Evolutionary conservation across 64 coral and sea anemone species (phyloP), one percentile per base, ranked within the genome.

Genomic region (Pocillopora verrucosa): DNA sequence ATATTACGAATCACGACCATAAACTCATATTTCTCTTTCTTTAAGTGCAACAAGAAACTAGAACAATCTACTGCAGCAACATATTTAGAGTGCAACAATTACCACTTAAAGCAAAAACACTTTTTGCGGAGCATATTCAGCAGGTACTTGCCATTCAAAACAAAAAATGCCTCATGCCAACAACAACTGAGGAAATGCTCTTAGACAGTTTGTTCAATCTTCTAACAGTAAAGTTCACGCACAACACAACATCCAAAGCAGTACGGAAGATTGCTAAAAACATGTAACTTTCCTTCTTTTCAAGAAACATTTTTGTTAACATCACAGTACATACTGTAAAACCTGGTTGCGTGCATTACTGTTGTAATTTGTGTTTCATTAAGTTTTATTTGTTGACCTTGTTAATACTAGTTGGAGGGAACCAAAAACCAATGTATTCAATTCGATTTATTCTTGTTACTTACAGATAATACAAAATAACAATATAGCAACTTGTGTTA

Each of bases 111-210:
- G 72, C 89, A 83, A 83, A 91, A 84, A 84, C 89, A 65, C 78
- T 91, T 13, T 91, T 91, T 91, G 80, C 84, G 16, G 89, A 91
- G 68, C 45, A 69, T 30, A 91, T 91, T 83, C 84, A 84, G 80
- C 78, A 91, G 11, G 65, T 84, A 75, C 70, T 91, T 62, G 63
- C 51, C 57, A 60, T 91, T 84, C 79, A 83, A 76, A 67, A 64
- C 72, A 16, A 83, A 86, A 73, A 91, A 56, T 77, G 20, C 56
- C 58, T 76, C 13, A 12, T 65, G 36, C 58, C 89, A 84, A 91
- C 56, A 76, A 35, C 86, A 76, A 91, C 89, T 83, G 77, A 80
- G 78, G 78, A 90, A 58, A 82, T 70, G 9, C 36, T 82, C 62
- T 60, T 67, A 82, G 65, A 90, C 36, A 37, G 5, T 70, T 82